These are phyloP conservation scores for Peromyscus melanophrys DNA, from an alignment of 2,797 vertebrate genomes.

Conservation along the genomic window DNA sequence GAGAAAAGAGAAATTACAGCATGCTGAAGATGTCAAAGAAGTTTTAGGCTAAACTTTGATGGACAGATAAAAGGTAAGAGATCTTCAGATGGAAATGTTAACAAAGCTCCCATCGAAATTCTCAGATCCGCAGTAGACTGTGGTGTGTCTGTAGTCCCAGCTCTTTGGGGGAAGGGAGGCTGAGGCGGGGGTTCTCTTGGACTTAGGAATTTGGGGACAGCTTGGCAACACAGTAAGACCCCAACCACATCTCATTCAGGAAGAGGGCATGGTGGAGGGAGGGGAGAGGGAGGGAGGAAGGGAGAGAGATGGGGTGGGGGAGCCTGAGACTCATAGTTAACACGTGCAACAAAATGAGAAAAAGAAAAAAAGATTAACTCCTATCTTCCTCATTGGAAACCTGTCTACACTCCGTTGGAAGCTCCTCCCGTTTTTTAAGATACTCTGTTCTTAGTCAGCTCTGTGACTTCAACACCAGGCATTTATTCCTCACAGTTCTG, in stretches of 20 bases:
- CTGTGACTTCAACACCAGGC: not conserved
- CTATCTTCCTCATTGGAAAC: not conserved
- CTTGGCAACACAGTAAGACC: not conserved
- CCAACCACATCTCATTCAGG: not conserved
- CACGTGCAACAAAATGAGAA: not conserved
- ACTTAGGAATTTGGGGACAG: not conserved
- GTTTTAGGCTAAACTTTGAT: slow-evolving; percentile 51
- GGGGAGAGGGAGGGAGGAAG: too few species aligned
- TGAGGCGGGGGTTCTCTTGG: not conserved
- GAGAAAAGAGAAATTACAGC: slow-evolving; percentile 47
- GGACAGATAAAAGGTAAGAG: slow-evolving; percentile 24
- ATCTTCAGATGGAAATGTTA: slow-evolving; percentile 3
- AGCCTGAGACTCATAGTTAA: not conserved
- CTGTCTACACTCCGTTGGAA: not conserved
- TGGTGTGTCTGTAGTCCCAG: not conserved
- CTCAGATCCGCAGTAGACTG: not conserved
- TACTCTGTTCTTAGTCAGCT: not conserved
- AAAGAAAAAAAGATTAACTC: not conserved
- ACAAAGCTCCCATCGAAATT: not conserved
- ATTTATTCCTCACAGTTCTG: not conserved
- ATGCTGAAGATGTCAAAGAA: slow-evolving; percentile 19
- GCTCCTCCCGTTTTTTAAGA: not conserved
- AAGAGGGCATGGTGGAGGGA: not conserved
- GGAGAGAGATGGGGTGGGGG: too few species aligned
- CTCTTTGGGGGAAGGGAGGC: not conserved